Evolutionary conservation across 2,797 vertebrate species (phyloP).

Genomic region (Halcyon leucocephala): DNA sequence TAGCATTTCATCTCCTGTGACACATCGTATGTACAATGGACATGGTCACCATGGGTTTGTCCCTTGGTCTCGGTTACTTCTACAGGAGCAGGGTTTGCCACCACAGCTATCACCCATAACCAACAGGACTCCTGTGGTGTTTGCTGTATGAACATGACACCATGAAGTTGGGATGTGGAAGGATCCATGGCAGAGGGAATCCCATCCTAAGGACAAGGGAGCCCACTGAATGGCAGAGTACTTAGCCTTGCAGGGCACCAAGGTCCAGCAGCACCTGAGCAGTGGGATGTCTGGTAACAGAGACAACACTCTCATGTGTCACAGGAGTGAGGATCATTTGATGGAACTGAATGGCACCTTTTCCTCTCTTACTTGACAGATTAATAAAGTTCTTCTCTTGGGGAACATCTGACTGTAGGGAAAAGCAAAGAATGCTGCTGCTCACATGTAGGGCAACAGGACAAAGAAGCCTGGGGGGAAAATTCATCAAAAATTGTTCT

Average conservation of each 20-base stretch:
- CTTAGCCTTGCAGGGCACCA: background rate
- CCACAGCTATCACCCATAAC: background rate
- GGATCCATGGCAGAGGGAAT: background rate
- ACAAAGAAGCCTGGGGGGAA: background rate
- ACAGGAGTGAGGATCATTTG: background rate
- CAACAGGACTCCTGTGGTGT: background rate
- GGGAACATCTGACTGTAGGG: background rate
- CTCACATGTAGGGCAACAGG: background rate
- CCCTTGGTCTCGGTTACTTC: background rate
- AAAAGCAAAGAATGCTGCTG: background rate
- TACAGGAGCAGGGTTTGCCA: background rate
- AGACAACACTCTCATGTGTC: background rate
- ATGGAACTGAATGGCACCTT: background rate
- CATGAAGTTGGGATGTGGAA: accelerated
- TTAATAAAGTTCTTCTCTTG: background rate
- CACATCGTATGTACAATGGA: background rate
- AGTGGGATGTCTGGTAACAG: background rate
- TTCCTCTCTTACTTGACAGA: background rate
- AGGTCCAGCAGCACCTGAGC: background rate
- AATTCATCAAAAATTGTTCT: background rate
- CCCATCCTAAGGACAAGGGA: background rate
- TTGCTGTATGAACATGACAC: background rate
- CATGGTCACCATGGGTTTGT: background rate
- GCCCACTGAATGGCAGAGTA: background rate
- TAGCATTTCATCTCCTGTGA: background rate